Conservation (phyloP, 1,140 invertebrate species). For the Heliconius hermathena region DNA sequence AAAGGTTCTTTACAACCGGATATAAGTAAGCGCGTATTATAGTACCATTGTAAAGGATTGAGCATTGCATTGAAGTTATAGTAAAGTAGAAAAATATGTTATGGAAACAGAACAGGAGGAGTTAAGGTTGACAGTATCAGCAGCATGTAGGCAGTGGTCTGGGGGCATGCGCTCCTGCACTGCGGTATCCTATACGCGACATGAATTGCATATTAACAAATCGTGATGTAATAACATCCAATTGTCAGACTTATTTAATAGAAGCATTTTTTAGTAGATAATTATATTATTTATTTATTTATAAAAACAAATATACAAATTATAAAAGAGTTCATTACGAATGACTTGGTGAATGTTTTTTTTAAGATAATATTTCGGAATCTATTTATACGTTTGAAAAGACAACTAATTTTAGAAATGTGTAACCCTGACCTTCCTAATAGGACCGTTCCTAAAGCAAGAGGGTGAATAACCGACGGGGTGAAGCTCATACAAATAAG, state of each 20-base stretch:
- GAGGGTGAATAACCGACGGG: slow-evolving; percentile 73
- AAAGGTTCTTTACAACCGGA: slow-evolving; percentile 30
- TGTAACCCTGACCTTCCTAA: slow-evolving; percentile 73
- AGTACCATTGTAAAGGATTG: slow-evolving; percentile 22
- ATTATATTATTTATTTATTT: no score
- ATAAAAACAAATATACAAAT: no score
- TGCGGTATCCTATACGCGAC: slow-evolving; percentile 58
- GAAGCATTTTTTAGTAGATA: neutral
- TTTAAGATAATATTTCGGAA: neutral
- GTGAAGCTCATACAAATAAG: slow-evolving; percentile 74
- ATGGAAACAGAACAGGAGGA: neutral
- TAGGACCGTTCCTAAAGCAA: slow-evolving; percentile 52
- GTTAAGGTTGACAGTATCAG: slow-evolving; percentile 8
- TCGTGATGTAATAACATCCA: slow-evolving; percentile 8
- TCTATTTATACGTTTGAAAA: neutral
- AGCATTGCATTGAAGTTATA: neutral
- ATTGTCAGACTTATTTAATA: neutral
- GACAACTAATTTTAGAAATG: neutral
- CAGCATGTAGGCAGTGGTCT: slow-evolving; percentile 7
- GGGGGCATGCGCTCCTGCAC: slow-evolving; percentile 62
- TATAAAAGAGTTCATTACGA: no score
- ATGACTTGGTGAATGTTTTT: no score
- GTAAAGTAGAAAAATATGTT: neutral
- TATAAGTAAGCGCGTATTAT: slow-evolving; percentile 24
- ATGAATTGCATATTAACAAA: slow-evolving; percentile 28